phyloP scores from a whole-genome alignment of 2,888 invertebrate species.

The Philopedon plagiatum region DNA sequence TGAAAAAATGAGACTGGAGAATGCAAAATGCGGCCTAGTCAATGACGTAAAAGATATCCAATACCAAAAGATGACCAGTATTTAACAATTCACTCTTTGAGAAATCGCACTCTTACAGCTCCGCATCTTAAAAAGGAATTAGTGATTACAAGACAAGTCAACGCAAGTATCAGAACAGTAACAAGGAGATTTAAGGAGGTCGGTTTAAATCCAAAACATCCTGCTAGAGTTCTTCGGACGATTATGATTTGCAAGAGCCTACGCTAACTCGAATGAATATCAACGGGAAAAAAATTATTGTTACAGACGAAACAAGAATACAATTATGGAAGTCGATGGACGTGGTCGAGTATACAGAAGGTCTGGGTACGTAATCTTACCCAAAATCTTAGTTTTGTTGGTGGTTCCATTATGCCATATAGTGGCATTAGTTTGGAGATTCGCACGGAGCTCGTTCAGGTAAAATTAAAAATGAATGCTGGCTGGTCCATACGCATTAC shows the following conservation, averaged over 20 bases:
- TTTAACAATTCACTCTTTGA: neutral
- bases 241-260: too few species aligned
- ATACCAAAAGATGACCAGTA: neutral
- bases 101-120: neutral
- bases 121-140: neutral
- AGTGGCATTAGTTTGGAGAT: too few species aligned
- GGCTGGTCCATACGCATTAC: too few species aligned
- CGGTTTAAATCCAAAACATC: neutral
- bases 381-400: neutral
- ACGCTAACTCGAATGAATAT: neutral
- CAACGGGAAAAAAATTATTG: neutral
- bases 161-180: neutral
- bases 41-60: too few species aligned
- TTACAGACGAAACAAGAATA: neutral
- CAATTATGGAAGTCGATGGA: neutral
- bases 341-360: neutral
- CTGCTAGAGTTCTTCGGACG: too few species aligned
- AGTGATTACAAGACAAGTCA: neutral
- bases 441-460: too few species aligned
- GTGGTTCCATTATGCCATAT: neutral
- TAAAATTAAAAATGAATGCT: too few species aligned
- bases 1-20: too few species aligned
- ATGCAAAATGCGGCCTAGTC: too few species aligned
- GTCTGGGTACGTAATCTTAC: neutral
- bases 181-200: neutral